phyloP scores from a whole-genome alignment of 2,888 invertebrate species.

The Petrolisthes cinctipes region DNA sequence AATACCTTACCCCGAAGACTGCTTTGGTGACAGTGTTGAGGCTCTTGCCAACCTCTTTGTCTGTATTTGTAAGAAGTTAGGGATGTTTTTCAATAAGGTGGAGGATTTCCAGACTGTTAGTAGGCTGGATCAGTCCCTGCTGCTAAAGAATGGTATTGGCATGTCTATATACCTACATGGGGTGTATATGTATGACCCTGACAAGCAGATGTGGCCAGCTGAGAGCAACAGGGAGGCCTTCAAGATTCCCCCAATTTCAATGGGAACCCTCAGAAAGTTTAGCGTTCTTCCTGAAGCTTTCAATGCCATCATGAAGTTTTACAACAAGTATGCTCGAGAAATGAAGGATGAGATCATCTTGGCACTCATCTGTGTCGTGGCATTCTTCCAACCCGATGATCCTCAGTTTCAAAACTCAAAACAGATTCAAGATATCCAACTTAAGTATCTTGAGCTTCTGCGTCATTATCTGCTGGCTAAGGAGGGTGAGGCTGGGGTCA shows the following conservation, averaged over 20 bases:
- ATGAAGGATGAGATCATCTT: constrained; percentile 58
- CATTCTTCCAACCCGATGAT: constrained; percentile 59
- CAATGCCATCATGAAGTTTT: constrained; percentile 53
- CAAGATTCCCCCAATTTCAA: constrained; percentile 46
- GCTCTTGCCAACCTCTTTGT: constrained; percentile 59
- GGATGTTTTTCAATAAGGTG: constrained; percentile 45
- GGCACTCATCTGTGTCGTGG: constrained; percentile 46
- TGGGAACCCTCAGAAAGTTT: constrained; percentile 46
- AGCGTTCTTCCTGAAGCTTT: constrained; percentile 45
- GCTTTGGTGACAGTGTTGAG: constrained; percentile 55
- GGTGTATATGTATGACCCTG: constrained; percentile 56
- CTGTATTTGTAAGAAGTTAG: constrained; percentile 54
- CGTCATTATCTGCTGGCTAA: constrained; percentile 43
- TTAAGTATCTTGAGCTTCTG: constrained; percentile 41
- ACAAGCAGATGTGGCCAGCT: constrained; percentile 51
- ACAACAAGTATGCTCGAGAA: constrained; percentile 49
- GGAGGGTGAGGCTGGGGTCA: constrained; percentile 48
- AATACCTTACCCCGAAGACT: constrained; percentile 55
- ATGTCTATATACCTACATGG: constrained; percentile 61
- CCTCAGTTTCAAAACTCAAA: constrained; percentile 39
- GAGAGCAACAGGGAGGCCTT: constrained; percentile 47
- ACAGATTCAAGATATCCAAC: constrained; percentile 56
- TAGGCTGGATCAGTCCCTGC: constrained; percentile 43
- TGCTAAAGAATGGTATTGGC: constrained; percentile 59
- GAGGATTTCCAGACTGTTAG: constrained; percentile 51